Evolutionary conservation across 1,140 invertebrate genomes (phyloP).

Genomic region (Anthonomus grandis): DNA sequence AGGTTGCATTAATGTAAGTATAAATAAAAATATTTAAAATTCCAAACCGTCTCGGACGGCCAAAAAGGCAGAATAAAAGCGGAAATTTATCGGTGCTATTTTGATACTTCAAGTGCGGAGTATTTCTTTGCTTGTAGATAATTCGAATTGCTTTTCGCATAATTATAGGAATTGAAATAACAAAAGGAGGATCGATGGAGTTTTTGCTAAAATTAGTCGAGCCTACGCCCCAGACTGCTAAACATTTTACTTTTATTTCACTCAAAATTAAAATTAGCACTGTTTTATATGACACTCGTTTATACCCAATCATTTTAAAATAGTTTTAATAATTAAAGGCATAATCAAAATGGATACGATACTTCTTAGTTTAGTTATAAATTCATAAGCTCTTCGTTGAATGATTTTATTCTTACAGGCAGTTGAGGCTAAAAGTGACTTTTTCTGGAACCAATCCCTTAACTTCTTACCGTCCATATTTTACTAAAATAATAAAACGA

Average conservation of each 20-base stretch:
- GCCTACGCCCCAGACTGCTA: background rate
- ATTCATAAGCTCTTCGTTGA: background rate
- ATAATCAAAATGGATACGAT: background rate
- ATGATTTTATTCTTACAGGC: background rate
- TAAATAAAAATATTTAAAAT: too few species aligned
- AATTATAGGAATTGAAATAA: slow-evolving; percentile 8
- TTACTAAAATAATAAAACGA: slow-evolving; percentile 11
- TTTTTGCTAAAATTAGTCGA: background rate
- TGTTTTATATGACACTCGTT: background rate
- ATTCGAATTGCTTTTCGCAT: slow-evolving; percentile 8
- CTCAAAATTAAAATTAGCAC: background rate
- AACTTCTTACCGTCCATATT: background rate
- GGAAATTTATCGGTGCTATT: slow-evolving; percentile 9
- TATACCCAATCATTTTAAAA: background rate
- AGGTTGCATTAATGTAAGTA: too few species aligned
- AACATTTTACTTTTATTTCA: background rate
- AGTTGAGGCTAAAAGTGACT: background rate
- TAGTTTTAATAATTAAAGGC: background rate
- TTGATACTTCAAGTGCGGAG: background rate
- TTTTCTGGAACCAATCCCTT: background rate
- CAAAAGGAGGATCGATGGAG: background rate
- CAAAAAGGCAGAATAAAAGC: slow-evolving; percentile 1
- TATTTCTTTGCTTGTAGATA: background rate
- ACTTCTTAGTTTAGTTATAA: background rate
- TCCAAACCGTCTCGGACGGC: background rate